Base-by-base conservation (phyloP, 2,113 vertebrate species). In the Aspidoscelis tigris region DNA sequence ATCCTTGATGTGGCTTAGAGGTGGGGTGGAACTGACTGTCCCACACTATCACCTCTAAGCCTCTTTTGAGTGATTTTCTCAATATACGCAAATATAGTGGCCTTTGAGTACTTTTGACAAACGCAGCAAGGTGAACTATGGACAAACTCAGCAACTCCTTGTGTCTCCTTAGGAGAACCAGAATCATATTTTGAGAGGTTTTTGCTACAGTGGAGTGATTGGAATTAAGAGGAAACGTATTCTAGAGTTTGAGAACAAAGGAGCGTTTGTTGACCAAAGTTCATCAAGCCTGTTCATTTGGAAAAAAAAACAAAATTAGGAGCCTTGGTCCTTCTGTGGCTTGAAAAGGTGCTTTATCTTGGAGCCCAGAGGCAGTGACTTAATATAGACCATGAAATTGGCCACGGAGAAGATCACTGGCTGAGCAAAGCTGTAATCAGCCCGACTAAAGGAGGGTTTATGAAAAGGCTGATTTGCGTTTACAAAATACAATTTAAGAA, bases 271-370 rank as follows among this genome's bases (percentile, higher is more conserved):
- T 73, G 11, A 11, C 5, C 11, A 24, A 69, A 50, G 47, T 24
- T n/a, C 76, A 21, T 47, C 41, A 22, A 7, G 24, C 24, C 26
- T 43, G 5, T 16, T 9, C 0, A 18, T 20, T 50, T 20, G 84
- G 81, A 83, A 68, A 4, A 61, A 61, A 18, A 61, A 61, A 18
- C 4, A 61, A 61, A 18, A 85, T 81, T 80, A 68, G 18, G 88
- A 43, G 43, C 26, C 55, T 68, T 1, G 7, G 64, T 58, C 10
- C 73, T 88, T 87, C 72, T 76, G 58, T 50, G 83, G 44, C 3
- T 61, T 84, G 86, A 88, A 88, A 89, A 89, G 33, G 73, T 70
- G 87, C 87, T 88, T 88, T 68, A 79, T 78, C 24, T 73, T 33
- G 43, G 73, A 85, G 64, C 70, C 81, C 80, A 80, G 82, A 86